Evolutionary conservation across 2,797 vertebrate species (phyloP), one percentile per base, ranked within the genome.

Genomic region (Oreochromis mossambicus): DNA sequence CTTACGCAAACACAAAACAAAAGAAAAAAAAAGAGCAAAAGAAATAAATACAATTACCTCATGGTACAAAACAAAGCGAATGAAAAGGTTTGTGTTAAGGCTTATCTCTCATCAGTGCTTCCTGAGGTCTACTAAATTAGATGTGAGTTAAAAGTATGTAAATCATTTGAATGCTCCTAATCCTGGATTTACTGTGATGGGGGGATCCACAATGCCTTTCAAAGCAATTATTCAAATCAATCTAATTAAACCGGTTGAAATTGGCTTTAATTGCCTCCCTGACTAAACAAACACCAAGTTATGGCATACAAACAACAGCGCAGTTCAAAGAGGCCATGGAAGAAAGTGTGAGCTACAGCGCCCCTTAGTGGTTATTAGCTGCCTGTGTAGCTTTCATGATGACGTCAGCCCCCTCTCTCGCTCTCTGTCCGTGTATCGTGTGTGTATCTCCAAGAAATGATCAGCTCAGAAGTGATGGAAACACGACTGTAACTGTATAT

Each of bases 181-280:
- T 94, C 93, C 92, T n/a, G 90, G 91, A 94, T 93, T 94, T 93
- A 83, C 80, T 79, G 88, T 70, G 89, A 92, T 90, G 94, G 93
- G 73, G 80, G 88, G 82, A 90, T 93, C 90, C 84, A 90, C 82
- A 90, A 90, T 87, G 89, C 89, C 80, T 94, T 95, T 95, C 90
- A 92, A 94, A 94, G 92, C 92, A 96, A 95, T 94, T 95, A 93
- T 94, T 95, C 84, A 94, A 94, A 95, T 95, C 88, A 93, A 90
- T 94, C 93, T 96, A 91, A 96, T 96, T 96, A 95, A 93, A 95
- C 92, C 91, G 92, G 93, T 94, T 95, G 89, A 92, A 93, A 95
- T 92, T 91, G 90, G 89, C 92, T 94, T 93, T 96, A 96, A 96
- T 96, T 95, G 95, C 91, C 86, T 92, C 87, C 83, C 81, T 89